Conservation (phyloP, 2,113 vertebrate species). For the Peromyscus maniculatus region DNA sequence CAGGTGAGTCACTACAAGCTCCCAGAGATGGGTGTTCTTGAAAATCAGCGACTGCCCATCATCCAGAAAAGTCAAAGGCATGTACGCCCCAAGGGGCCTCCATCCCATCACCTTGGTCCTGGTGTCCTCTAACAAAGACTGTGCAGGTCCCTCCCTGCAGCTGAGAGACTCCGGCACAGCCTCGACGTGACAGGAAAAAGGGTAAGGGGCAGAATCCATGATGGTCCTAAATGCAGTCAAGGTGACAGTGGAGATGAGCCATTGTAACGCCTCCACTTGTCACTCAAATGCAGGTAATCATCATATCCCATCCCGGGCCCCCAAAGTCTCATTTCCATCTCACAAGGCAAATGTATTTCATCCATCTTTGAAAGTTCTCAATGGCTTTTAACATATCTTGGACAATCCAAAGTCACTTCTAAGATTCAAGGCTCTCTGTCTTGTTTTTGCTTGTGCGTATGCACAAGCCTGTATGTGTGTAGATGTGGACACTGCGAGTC, state of each 20-base stretch:
- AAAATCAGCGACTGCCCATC: neutral
- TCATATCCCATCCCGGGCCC: neutral
- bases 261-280: neutral
- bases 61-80: neutral
- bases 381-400: neutral
- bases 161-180: neutral
- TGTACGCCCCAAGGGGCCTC: neutral
- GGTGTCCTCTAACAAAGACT: neutral
- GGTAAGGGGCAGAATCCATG: neutral
- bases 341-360: neutral
- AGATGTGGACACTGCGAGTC: neutral
- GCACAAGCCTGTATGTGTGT: too few species aligned
- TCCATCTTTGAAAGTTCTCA: neutral
- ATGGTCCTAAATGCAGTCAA: neutral
- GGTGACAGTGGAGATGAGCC: neutral
- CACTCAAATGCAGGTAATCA: neutral
- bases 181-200: neutral
- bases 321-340: neutral
- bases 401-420: neutral
- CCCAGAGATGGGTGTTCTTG: neutral
- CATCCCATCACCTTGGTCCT: neutral
- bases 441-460: neutral
- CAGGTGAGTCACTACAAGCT: neutral
- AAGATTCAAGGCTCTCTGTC: neutral
- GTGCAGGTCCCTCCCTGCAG: neutral